Percentiles rank a stretch among this genome's conserved stretches.
These are phyloP conservation scores for Pomatostomus ruficeps DNA, from an alignment of 2,113 vertebrate species.

Conservation along the genomic window DNA sequence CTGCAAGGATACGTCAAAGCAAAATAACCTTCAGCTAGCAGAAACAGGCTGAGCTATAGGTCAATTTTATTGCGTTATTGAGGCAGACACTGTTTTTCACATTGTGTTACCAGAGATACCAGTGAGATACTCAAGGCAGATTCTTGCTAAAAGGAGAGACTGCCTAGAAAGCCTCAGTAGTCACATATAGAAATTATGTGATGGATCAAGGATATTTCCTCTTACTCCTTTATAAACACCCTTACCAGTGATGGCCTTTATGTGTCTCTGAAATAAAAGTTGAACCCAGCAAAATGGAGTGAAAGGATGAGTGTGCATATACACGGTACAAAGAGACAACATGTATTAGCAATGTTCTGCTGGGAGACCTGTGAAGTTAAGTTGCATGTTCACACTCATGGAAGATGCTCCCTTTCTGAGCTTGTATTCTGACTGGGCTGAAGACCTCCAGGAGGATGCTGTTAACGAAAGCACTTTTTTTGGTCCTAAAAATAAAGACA, in stretches of 20 bases:
- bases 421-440: background rate
- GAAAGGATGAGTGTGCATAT: background rate
- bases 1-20: slow-evolving; percentile 8
- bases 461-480: background rate
- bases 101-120: background rate
- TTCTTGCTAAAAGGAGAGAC: background rate
- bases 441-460: background rate
- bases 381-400: background rate
- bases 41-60: background rate
- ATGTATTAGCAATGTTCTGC: background rate
- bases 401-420: background rate
- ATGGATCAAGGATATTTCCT: background rate
- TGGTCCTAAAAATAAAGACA: background rate
- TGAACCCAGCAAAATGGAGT: background rate
- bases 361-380: background rate
- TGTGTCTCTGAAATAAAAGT: background rate
- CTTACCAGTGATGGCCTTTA: background rate
- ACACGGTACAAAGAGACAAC: background rate
- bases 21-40: slow-evolving; percentile 30
- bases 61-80: background rate
- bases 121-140: background rate
- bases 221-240: background rate
- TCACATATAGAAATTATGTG: background rate
- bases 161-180: background rate
- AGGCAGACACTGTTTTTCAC: background rate